A percentile compares a stretch with the other conserved stretches of the same genome.
Conservation (phyloP, 2,797 vertebrate genomes). For the Telmatherina bonti region DNA sequence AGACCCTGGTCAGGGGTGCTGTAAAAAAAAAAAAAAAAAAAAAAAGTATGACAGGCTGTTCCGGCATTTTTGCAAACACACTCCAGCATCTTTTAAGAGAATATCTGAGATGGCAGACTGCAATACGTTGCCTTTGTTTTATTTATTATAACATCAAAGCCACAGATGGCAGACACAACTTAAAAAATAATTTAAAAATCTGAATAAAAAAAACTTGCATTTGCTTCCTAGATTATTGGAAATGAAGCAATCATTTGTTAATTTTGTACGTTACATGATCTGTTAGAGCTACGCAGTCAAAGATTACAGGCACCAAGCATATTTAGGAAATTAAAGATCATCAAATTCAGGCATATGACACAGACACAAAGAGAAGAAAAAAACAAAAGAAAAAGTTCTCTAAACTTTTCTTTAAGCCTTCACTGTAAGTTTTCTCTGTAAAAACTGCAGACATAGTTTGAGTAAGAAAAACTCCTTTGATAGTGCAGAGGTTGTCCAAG, state of each 20-base stretch:
- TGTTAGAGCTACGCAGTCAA: not conserved
- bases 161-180: constrained; percentile 10
- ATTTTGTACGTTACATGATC: not conserved
- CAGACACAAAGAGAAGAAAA: not conserved
- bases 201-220: not conserved
- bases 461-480: constrained; percentile 51
- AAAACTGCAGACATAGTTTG: constrained; percentile 40
- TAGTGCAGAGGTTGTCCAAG: constrained; percentile 67
- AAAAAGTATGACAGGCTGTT: constrained; percentile 10
- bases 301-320: not conserved
- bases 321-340: not conserved
- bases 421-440: not conserved
- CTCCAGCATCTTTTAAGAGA: not conserved
- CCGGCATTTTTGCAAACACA: not conserved
- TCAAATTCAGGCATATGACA: not conserved
- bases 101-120: not conserved
- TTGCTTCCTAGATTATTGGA: constrained; percentile 1
- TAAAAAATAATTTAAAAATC: not conserved
- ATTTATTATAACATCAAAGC: not conserved
- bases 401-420: constrained; percentile 38
- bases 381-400: constrained; percentile 37
- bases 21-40: constrained; percentile 32
- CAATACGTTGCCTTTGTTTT: not conserved
- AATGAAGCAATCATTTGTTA: not conserved
- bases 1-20: constrained; percentile 11